phyloP scores from a whole-genome alignment of 1,140 invertebrate species.

The Saccostrea glomerata region DNA sequence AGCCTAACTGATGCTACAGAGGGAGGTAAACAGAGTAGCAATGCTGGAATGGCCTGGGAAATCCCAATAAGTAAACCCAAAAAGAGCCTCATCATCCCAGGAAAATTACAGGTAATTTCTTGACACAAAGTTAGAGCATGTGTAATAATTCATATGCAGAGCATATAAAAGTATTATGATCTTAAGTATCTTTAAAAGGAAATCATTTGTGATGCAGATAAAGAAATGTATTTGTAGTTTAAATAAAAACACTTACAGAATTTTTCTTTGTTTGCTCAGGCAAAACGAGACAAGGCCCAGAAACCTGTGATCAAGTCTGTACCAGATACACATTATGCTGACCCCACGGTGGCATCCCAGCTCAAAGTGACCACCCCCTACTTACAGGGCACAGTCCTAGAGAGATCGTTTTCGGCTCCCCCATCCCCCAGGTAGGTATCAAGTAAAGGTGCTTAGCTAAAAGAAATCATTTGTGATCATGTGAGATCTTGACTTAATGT shows the following conservation, averaged over 20 bases:
- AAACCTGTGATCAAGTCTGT: slow-evolving; percentile 38
- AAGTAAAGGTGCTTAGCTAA: too few relatives aligned
- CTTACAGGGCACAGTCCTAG: slow-evolving; percentile 44
- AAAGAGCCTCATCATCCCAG: slow-evolving; percentile 57
- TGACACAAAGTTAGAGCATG: background rate
- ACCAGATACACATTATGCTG: slow-evolving; percentile 58
- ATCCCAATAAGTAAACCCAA: slow-evolving; percentile 41
- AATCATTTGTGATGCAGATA: too few relatives aligned
- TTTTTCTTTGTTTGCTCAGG: slow-evolving; percentile 41
- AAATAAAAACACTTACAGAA: too few relatives aligned
- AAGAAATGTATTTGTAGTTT: too few relatives aligned
- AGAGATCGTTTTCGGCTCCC: slow-evolving; percentile 59
- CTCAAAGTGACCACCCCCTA: slow-evolving; percentile 54
- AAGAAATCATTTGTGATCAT: too few relatives aligned
- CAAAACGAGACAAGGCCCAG: slow-evolving; percentile 49
- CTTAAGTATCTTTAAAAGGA: too few relatives aligned
- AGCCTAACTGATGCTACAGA: slow-evolving; percentile 48
- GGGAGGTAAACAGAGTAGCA: slow-evolving; percentile 28
- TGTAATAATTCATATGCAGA: too few relatives aligned
- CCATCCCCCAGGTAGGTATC: slow-evolving; percentile 55
- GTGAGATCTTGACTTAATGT: background rate
- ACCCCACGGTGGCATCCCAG: slow-evolving; percentile 63
- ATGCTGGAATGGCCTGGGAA: slow-evolving; percentile 48
- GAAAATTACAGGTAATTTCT: slow-evolving; percentile 53
- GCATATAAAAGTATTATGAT: too few relatives aligned